Base-by-base conservation (phyloP, 2,888 invertebrate genomes). In the Anagyrus pseudococci region DNA sequence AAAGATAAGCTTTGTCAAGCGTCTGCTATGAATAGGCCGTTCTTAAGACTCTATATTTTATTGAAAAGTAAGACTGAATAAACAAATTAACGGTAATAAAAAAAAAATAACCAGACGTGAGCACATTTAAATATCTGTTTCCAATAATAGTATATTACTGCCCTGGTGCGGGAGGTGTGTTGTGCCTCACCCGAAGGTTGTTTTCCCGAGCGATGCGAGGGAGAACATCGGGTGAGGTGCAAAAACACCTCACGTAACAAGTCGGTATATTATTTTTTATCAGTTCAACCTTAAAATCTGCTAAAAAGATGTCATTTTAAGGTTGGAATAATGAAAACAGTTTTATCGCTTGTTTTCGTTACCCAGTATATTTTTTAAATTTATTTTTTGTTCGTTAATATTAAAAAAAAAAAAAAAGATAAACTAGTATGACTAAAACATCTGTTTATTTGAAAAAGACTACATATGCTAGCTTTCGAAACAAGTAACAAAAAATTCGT, bases 21-120 rank as follows among this genome's bases (percentile, higher is more conserved):
- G 73, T 69, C 68, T 75, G 73, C 73, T 75, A 74, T 75, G 76
- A 73, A 74, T 76, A 71, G 73, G 73, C 72, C 54, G 70, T 69
- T 65, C 71, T 68, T 69, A 75, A 77, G 72, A 74, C 72, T 75
- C n/a, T 74, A 65, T 68, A 72, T 75, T 76, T 75, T 75, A 73
- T 75, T 75, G 72, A 70, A 74, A 68, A 70, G 72, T 70, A 77
- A 77, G 77, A 77, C 77, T 77, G 77, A 77, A 75, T 67, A 41
- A 55, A 62, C 48, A 54, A 54, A 49, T 50, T 37, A 55, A 46
- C n/a, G n/a, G n/a, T n/a, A n/a, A n/a, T n/a, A n/a, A n/a, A n/a
- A n/a, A n/a, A n/a, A n/a, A n/a, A n/a, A 47, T 44, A 6, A 56
- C n/a, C 25, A 29, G 33, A 46, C 19, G 29, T 49, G 4, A 25